These are phyloP conservation scores for Holacanthus passer DNA, from an alignment of 2,113 vertebrate genomes.

Conservation along the genomic window DNA sequence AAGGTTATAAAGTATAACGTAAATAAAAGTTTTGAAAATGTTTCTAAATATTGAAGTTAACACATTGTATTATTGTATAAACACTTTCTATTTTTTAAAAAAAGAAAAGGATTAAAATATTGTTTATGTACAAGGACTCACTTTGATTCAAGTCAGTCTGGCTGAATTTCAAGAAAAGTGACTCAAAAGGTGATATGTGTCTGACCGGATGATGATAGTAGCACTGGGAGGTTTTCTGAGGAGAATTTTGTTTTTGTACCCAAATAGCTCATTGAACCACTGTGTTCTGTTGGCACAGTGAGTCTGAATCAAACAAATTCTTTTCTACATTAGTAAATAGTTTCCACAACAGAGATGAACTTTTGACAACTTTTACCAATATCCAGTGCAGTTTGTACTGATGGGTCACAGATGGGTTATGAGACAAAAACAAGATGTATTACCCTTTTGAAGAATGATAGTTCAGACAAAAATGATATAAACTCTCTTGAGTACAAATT, in stretches of 20 bases:
- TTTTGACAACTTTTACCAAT: conserved; percentile 9
- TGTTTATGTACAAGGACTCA: neutral
- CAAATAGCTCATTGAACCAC: conserved; percentile 10
- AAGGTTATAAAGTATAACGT: too few relatives aligned
- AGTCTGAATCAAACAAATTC: neutral
- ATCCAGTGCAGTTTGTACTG: neutral
- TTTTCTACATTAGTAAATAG: neutral
- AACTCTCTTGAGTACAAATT: neutral
- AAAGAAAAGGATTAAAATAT: neutral
- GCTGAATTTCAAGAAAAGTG: neutral
- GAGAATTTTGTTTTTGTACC: conserved; percentile 26
- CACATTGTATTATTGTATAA: neutral
- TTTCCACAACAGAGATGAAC: conserved; percentile 32
- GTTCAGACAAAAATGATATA: neutral
- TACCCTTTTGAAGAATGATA: neutral
- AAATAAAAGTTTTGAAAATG: too few relatives aligned
- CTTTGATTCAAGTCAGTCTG: neutral
- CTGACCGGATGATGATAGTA: neutral
- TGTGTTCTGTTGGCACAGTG: conserved; percentile 7
- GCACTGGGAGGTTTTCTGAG: neutral
- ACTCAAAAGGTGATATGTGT: neutral
- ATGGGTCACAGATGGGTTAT: neutral
- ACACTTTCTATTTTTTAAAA: neutral
- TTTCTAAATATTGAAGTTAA: neutral
- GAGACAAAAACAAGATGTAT: conserved; percentile 7